Conservation (phyloP, 2,797 vertebrate genomes). For the Amniataba percoides region DNA sequence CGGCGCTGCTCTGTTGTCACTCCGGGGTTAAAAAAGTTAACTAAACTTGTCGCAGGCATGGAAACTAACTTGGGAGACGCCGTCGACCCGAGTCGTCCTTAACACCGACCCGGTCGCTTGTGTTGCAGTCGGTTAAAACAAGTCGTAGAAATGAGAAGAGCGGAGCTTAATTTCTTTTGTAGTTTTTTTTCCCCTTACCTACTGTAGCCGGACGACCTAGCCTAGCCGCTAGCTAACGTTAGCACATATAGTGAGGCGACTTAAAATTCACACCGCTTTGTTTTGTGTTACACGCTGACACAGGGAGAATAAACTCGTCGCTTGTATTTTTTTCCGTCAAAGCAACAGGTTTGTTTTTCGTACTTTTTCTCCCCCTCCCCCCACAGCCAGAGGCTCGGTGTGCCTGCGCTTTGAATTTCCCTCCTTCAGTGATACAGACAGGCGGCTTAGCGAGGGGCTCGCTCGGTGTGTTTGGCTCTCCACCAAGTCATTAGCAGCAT, state of each 20-base stretch:
- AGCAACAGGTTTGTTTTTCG: slow-evolving; percentile 39
- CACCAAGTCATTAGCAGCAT: slow-evolving; percentile 74
- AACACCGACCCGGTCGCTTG: slow-evolving; percentile 15
- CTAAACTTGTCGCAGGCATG: slow-evolving; percentile 67
- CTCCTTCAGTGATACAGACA: slow-evolving; percentile 74
- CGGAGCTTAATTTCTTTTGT: slow-evolving; percentile 14
- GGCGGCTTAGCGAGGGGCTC: slow-evolving; percentile 54
- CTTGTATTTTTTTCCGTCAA: background rate
- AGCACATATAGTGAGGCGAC: slow-evolving; percentile 56
- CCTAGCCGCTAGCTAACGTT: slow-evolving; percentile 75
- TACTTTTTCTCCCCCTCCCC: slow-evolving; percentile 25
- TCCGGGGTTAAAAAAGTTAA: slow-evolving; percentile 68
- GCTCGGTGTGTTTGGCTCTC: slow-evolving; percentile 52
- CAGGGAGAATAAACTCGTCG: no score
- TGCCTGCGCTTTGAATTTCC: slow-evolving; percentile 86
- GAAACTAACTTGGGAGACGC: slow-evolving; percentile 59
- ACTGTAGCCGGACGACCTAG: slow-evolving; percentile 53
- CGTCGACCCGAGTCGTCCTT: slow-evolving; percentile 16
- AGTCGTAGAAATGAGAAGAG: slow-evolving; percentile 42
- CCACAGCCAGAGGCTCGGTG: slow-evolving; percentile 17
- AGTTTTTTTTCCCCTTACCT: slow-evolving; percentile 7
- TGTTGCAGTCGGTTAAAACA: slow-evolving; percentile 34
- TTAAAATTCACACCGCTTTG: slow-evolving; percentile 2
- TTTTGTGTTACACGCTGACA: background rate
- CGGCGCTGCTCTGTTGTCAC: slow-evolving; percentile 41